These are phyloP conservation scores for Agrilus planipennis DNA, from an alignment of 1,140 invertebrate species.

Conservation along the genomic window DNA sequence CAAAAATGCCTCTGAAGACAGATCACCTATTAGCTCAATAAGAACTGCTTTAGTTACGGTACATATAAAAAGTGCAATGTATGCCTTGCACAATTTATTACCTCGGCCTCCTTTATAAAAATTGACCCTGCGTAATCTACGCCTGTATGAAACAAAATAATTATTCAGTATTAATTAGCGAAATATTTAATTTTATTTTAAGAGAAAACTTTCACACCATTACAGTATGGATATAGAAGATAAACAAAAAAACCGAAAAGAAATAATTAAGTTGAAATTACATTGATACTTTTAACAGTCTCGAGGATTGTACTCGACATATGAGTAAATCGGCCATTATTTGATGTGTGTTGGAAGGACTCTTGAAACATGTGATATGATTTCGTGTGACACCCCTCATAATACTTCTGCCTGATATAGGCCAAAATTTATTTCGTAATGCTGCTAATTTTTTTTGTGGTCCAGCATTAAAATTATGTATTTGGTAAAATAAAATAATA, in stretches of 20 bases:
- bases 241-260: too few species aligned
- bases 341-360: too few species aligned
- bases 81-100: neutral
- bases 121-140: neutral
- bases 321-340: neutral
- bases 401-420: neutral
- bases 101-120: neutral
- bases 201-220: too few species aligned
- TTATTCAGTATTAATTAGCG: too few species aligned
- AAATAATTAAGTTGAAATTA: too few species aligned
- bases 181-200: too few species aligned
- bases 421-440: neutral
- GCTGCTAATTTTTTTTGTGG: neutral
- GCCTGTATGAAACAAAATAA: neutral
- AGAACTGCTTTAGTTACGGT: too few species aligned
- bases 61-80: too few species aligned
- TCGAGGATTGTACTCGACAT: neutral
- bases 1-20: neutral
- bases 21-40: neutral
- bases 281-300: too few species aligned
- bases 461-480: neutral
- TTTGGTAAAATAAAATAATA: neutral
- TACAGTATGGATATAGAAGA: too few species aligned
- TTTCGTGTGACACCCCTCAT: neutral
- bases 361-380: neutral